Percentiles rank a stretch among this genome's conserved stretches.
Conservation (phyloP, 2,888 invertebrate genomes). For the Dryobota labecula region DNA sequence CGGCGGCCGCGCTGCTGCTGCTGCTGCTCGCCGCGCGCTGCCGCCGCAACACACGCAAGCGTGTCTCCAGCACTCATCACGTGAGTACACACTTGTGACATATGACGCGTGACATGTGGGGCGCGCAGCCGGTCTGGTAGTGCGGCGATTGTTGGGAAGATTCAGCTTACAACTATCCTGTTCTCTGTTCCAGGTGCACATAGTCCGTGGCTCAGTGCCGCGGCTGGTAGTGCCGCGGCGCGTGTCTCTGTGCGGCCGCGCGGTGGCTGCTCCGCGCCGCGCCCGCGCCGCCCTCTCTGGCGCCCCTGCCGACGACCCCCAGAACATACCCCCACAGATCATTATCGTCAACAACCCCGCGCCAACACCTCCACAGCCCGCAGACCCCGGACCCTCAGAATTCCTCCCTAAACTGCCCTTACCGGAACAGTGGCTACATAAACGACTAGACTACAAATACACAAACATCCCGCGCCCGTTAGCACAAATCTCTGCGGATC, state of each 20-base stretch:
- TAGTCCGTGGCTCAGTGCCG: constrained; percentile 76
- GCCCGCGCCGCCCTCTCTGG: constrained; percentile 67
- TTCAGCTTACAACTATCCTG: not conserved
- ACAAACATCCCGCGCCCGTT: constrained; percentile 82
- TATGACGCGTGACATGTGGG: not conserved
- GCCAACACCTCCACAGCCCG: constrained; percentile 62
- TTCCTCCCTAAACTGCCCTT: constrained; percentile 82
- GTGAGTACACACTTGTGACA: constrained; percentile 40
- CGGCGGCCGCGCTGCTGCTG: constrained; percentile 82
- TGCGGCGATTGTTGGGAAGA: not conserved
- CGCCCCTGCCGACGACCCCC: constrained; percentile 68
- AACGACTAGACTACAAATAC: constrained; percentile 84
- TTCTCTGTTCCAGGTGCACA: constrained; percentile 79
- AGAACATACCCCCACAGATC: constrained; percentile 67
- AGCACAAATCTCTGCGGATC: constrained; percentile 80
- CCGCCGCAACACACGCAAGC: constrained; percentile 75
- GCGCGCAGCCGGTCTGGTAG: too few species aligned
- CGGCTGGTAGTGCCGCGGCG: constrained; percentile 62
- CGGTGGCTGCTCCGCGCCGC: constrained; percentile 53
- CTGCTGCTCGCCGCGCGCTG: constrained; percentile 80
- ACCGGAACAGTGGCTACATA: constrained; percentile 87
- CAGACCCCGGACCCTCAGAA: constrained; percentile 66
- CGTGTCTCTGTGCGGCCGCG: constrained; percentile 66
- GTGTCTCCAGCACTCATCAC: constrained; percentile 58
- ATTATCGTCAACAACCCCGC: constrained; percentile 70